Conservation (phyloP, 1,140 invertebrate genomes). For the Acarapis woodi region DNA sequence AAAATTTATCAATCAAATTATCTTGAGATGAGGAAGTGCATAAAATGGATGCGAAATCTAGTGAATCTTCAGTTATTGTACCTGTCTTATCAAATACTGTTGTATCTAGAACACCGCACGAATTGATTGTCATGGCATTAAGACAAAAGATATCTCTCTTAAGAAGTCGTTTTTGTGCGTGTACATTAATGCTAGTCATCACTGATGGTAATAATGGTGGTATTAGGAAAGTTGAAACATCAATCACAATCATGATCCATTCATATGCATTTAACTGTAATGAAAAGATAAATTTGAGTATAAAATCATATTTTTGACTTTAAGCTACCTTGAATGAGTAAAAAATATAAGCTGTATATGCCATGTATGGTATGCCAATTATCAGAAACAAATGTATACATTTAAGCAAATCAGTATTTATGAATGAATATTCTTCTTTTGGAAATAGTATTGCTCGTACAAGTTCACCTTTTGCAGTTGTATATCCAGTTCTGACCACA, state of each 20-base stretch:
- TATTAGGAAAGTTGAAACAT: slow-evolving; percentile 18
- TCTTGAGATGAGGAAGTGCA: not conserved
- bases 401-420: slow-evolving; percentile 25
- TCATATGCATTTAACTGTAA: slow-evolving; percentile 14
- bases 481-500: slow-evolving; percentile 24
- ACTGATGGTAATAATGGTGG: slow-evolving; percentile 21
- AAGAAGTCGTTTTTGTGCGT: slow-evolving; percentile 23
- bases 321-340: slow-evolving; percentile 13
- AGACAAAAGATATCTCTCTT: slow-evolving; percentile 23
- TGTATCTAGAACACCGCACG: slow-evolving; percentile 23
- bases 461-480: slow-evolving; percentile 29
- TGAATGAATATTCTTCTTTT: slow-evolving; percentile 26
- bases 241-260: slow-evolving; percentile 16
- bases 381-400: slow-evolving; percentile 19
- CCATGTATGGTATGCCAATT: slow-evolving; percentile 15
- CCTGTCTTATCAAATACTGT: slow-evolving; percentile 44
- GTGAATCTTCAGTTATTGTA: slow-evolving; percentile 59
- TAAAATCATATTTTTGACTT: slow-evolving; percentile 1
- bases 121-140: slow-evolving; percentile 22
- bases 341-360: slow-evolving; percentile 16
- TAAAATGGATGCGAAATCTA: slow-evolving; percentile 6
- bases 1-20: not conserved
- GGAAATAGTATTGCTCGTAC: slow-evolving; percentile 28
- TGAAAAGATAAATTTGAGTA: too few relatives aligned
- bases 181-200: slow-evolving; percentile 24